These are phyloP conservation scores for Sinella curviseta DNA, from an alignment of 1,140 invertebrate genomes.

Conservation along the genomic window DNA sequence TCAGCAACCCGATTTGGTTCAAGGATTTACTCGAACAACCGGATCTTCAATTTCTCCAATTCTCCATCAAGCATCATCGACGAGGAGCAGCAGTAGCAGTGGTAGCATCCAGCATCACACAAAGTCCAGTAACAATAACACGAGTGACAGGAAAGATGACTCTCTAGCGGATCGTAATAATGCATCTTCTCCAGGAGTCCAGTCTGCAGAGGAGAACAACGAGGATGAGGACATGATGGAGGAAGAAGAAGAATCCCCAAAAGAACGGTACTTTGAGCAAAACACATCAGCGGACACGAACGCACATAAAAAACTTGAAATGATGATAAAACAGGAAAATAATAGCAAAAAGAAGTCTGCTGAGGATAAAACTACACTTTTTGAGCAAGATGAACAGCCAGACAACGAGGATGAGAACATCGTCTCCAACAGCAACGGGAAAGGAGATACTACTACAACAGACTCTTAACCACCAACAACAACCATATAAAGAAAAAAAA, in stretches of 20 bases:
- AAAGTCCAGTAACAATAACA: background rate
- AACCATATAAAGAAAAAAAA: too few relatives aligned
- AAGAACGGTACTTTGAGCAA: background rate
- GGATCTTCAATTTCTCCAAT: too few relatives aligned
- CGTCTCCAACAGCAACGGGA: too few relatives aligned
- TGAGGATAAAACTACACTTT: too few relatives aligned
- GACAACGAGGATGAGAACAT: too few relatives aligned
- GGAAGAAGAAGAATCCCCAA: background rate
- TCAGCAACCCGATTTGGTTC: background rate
- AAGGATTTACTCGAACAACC: background rate
- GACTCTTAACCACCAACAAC: too few relatives aligned
- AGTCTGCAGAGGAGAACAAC: background rate
- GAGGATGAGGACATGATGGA: background rate
- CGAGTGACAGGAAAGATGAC: background rate
- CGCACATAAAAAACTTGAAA: background rate
- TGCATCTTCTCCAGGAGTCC: background rate
- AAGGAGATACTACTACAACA: too few relatives aligned
- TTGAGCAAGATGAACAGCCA: too few relatives aligned
- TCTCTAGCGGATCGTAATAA: conserved; percentile 4
- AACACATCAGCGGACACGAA: background rate
- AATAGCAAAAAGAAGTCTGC: too few relatives aligned
- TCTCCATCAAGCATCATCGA: too few relatives aligned
- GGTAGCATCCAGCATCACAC: background rate
- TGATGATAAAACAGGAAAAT: background rate
- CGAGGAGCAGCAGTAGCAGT: too few relatives aligned